Percentiles rank a stretch among this genome's conserved stretches.
Conservation (phyloP, 2,797 vertebrate genomes). For the Phoebastria nigripes region DNA sequence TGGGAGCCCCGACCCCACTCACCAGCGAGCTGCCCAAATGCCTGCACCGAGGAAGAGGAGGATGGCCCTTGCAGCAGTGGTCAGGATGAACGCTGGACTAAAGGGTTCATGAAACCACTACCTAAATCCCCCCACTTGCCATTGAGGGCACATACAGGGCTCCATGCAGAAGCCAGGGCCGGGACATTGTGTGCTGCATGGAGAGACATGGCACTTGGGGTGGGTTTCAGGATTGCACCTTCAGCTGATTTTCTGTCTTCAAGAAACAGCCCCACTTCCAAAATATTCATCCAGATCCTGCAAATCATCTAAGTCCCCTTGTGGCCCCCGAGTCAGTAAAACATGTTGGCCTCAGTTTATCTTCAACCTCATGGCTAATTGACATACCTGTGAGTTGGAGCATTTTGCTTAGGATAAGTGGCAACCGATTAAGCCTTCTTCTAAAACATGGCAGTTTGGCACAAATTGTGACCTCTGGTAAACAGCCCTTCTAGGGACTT, state of each 20-base stretch:
- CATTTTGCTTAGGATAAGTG: neutral
- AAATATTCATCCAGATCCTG: neutral
- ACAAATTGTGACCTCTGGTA: neutral
- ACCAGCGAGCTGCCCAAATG: neutral
- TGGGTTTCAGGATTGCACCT: neutral
- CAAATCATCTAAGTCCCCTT: neutral
- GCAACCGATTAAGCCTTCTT: neutral
- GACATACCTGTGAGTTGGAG: neutral
- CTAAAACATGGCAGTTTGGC: neutral
- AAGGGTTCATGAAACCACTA: neutral
- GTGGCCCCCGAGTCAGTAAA: neutral
- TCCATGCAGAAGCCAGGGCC: neutral
- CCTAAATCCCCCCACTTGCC: neutral
- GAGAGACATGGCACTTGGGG: rapidly evolving
- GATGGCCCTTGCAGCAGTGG: neutral
- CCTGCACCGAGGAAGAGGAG: neutral
- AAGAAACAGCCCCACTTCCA: neutral
- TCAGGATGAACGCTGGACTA: neutral
- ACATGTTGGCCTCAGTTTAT: neutral
- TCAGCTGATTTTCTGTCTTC: neutral
- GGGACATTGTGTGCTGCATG: neutral
- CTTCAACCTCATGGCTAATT: neutral
- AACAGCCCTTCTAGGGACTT: neutral
- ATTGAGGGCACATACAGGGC: neutral
- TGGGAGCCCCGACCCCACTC: rapidly evolving